Percentiles rank a stretch among this genome's conserved stretches.
phyloP scores from a whole-genome alignment of 2,888 invertebrate genomes.

The Cynaeus angustus region DNA sequence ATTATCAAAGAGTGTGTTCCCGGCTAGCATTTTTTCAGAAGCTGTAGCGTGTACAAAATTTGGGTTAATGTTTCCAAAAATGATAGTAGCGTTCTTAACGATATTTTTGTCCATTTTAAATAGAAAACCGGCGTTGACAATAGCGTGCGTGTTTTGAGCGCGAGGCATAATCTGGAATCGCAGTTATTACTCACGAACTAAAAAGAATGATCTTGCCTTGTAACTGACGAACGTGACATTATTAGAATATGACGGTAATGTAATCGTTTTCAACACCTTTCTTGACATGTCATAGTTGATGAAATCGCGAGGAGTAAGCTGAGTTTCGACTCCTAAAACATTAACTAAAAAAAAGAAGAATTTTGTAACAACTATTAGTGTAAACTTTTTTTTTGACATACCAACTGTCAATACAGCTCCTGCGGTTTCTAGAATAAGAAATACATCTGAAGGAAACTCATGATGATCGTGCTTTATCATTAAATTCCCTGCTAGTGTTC shows the following conservation, averaged over 20 bases:
- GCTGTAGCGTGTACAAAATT: constrained; percentile 72
- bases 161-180: constrained; percentile 78
- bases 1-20: constrained; percentile 69
- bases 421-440: constrained; percentile 77
- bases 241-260: constrained; percentile 5
- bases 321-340: constrained; percentile 50
- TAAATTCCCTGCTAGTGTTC: constrained; percentile 82
- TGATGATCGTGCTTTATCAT: constrained; percentile 79
- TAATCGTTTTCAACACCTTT: constrained; percentile 26
- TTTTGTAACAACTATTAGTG: too few relatives aligned
- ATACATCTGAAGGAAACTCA: constrained; percentile 85
- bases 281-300: constrained; percentile 70
- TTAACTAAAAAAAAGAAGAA: constrained; percentile 2
- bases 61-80: constrained; percentile 78
- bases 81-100: constrained; percentile 73
- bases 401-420: constrained; percentile 70
- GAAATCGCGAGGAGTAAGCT: constrained; percentile 65
- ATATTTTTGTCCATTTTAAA: constrained; percentile 73
- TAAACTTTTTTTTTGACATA: too few relatives aligned
- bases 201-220: constrained; percentile 78
- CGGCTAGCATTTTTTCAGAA: constrained; percentile 72
- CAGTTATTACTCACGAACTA: constrained; percentile 74
- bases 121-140: constrained; percentile 81
- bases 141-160: constrained; percentile 81
- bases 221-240: constrained; percentile 54